Percentiles rank a stretch among this genome's conserved stretches.
Conservation (phyloP, 2,888 invertebrate genomes). For the Abrostola tripartita region DNA sequence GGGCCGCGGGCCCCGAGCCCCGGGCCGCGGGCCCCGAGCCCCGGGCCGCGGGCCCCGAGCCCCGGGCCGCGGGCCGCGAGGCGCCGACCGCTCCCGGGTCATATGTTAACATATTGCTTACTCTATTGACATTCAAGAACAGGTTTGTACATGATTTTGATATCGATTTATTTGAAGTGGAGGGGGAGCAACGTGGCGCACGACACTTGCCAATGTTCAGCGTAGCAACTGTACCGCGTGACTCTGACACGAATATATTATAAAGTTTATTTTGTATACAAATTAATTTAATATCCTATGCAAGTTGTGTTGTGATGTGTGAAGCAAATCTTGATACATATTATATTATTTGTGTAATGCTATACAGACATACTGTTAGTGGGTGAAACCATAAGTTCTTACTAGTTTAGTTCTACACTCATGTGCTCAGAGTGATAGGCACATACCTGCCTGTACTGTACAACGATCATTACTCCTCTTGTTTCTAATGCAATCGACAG, state of each 20-base stretch:
- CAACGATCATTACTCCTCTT: not conserved
- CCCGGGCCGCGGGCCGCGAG: no score
- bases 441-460: not conserved
- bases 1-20: no score
- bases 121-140: slow-evolving; percentile 1
- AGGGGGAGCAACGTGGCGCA: not conserved
- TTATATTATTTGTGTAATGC: slow-evolving; percentile 6
- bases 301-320: slow-evolving; percentile 19
- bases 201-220: not conserved
- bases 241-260: slow-evolving; percentile 14
- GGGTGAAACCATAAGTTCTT: not conserved
- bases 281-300: slow-evolving; percentile 16
- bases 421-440: no score
- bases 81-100: not conserved
- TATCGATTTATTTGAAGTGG: slow-evolving; percentile 2
- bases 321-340: slow-evolving; percentile 17
- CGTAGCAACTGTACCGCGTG: not conserved
- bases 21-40: no score
- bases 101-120: slow-evolving; percentile 3
- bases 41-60: no score
- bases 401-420: not conserved
- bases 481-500: no score
- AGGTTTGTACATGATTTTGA: slow-evolving; percentile 14
- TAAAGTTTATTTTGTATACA: slow-evolving; percentile 30
- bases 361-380: not conserved